Percentiles rank a stretch among this genome's conserved stretches.
phyloP scores from a whole-genome alignment of 2,888 invertebrate genomes.

The Drosophila mettleri region DNA sequence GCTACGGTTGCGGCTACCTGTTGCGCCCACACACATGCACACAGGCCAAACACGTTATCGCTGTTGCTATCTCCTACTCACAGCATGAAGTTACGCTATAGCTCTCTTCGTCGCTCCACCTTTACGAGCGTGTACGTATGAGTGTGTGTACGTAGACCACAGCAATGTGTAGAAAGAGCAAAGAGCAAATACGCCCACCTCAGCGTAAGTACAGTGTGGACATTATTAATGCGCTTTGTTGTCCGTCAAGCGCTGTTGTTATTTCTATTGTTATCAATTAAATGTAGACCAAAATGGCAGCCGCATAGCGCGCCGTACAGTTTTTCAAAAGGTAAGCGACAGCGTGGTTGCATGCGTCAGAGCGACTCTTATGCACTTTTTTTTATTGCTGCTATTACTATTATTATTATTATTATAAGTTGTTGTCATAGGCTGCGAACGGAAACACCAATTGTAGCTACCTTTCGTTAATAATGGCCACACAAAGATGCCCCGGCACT shows the following conservation, averaged over 20 bases:
- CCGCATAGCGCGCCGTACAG: slow-evolving; percentile 32
- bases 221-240: slow-evolving; percentile 74
- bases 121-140: background rate
- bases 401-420: slow-evolving; percentile 25
- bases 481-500: slow-evolving; percentile 57
- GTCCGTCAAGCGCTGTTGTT: slow-evolving; percentile 42
- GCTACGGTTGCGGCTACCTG: slow-evolving; percentile 63
- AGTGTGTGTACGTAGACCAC: slow-evolving; percentile 4
- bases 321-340: slow-evolving; percentile 65
- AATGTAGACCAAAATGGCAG: slow-evolving; percentile 75
- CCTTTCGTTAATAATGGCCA: slow-evolving; percentile 69
- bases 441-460: slow-evolving; percentile 76
- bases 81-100: slow-evolving; percentile 40
- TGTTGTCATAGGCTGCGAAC: slow-evolving; percentile 56
- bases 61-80: slow-evolving; percentile 45
- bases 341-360: slow-evolving; percentile 64
- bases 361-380: slow-evolving; percentile 63
- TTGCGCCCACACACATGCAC: slow-evolving; percentile 50
- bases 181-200: slow-evolving; percentile 66
- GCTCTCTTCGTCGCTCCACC: slow-evolving; percentile 30
- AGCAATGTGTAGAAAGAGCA: slow-evolving; percentile 35
- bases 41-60: slow-evolving; percentile 65
- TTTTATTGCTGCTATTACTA: slow-evolving; percentile 15
- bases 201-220: slow-evolving; percentile 60
- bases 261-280: slow-evolving; percentile 71